phyloP scores from a whole-genome alignment of 2,888 invertebrate species.

The Scaptomyza polygonia region DNA sequence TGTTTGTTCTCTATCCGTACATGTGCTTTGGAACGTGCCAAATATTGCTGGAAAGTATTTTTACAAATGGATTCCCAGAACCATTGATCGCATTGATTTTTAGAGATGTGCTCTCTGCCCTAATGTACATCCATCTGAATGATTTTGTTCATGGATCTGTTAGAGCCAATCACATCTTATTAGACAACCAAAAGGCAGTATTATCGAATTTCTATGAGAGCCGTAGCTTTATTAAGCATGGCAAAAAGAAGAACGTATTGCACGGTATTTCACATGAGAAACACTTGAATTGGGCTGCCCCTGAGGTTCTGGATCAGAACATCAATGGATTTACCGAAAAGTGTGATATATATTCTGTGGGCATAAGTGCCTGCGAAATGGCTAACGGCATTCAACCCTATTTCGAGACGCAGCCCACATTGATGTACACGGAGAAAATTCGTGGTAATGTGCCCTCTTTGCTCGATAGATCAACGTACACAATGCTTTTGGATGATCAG shows the following conservation, averaged over 20 bases:
- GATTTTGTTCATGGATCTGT: conserved; percentile 94
- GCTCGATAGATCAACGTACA: conserved; percentile 90
- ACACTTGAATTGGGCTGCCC: conserved; percentile 94
- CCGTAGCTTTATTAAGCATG: conserved; percentile 89
- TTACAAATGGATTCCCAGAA: conserved; percentile 91
- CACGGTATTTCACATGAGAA: conserved; percentile 89
- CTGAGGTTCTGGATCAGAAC: conserved; percentile 95
- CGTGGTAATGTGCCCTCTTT: conserved; percentile 91
- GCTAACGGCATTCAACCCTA: conserved; percentile 96
- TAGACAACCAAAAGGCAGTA: conserved; percentile 89
- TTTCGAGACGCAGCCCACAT: conserved; percentile 92
- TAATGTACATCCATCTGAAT: conserved; percentile 93
- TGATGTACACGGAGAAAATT: conserved; percentile 95
- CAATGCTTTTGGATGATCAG: conserved; percentile 78
- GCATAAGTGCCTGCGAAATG: conserved; percentile 90
- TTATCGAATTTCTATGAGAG: conserved; percentile 92
- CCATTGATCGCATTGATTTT: conserved; percentile 91
- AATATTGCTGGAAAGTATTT: conserved; percentile 91
- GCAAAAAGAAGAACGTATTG: conserved; percentile 88
- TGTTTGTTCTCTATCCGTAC: conserved; percentile 92
- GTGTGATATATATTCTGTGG: conserved; percentile 96
- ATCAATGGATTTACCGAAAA: conserved; percentile 94
- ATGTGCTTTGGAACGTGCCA: conserved; percentile 94
- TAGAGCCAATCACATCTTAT: conserved; percentile 92
- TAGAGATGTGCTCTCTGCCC: conserved; percentile 90